Conservation (phyloP, 2,888 invertebrate species). For the Caenorhabditis sulstoni region DNA sequence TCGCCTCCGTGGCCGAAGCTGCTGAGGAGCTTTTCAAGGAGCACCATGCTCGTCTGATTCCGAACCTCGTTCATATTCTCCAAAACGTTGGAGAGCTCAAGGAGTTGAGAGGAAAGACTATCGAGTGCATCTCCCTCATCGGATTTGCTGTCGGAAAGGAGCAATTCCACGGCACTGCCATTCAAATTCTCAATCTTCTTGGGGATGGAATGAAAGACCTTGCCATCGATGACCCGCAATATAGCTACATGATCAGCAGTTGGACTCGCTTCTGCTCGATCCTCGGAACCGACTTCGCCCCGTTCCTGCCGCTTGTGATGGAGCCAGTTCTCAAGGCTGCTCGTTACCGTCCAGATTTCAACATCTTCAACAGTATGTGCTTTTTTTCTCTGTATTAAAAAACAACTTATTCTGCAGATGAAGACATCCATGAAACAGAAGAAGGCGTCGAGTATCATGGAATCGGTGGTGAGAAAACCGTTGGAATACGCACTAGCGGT, state of each 20-base stretch:
- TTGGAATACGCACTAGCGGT: conserved; percentile 93
- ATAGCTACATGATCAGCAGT: conserved; percentile 96
- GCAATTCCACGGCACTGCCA: conserved; percentile 90
- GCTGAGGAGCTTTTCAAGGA: conserved; percentile 95
- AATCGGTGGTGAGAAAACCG: conserved; percentile 83
- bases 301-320: conserved; percentile 95
- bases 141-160: conserved; percentile 85
- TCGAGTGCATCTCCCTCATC: conserved; percentile 98
- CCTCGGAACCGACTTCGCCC: conserved; percentile 83
- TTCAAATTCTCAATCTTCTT: conserved; percentile 85
- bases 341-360: conserved; percentile 93
- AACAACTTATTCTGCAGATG: conserved; percentile 65
- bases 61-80: conserved; percentile 96
- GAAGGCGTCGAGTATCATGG: conserved; percentile 87
- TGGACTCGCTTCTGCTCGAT: conserved; percentile 98
- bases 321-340: conserved; percentile 93
- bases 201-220: conserved; percentile 62
- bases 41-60: conserved; percentile 92
- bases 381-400: neutral
- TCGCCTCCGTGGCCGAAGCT: conserved; percentile 96
- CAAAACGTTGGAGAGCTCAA: conserved; percentile 83
- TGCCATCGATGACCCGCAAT: conserved; percentile 81
- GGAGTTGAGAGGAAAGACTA: conserved; percentile 95
- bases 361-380: conserved; percentile 88
- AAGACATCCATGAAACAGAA: conserved; percentile 87